Conservation (phyloP, 2,797 vertebrate genomes). For the Sebastes itinus region DNA sequence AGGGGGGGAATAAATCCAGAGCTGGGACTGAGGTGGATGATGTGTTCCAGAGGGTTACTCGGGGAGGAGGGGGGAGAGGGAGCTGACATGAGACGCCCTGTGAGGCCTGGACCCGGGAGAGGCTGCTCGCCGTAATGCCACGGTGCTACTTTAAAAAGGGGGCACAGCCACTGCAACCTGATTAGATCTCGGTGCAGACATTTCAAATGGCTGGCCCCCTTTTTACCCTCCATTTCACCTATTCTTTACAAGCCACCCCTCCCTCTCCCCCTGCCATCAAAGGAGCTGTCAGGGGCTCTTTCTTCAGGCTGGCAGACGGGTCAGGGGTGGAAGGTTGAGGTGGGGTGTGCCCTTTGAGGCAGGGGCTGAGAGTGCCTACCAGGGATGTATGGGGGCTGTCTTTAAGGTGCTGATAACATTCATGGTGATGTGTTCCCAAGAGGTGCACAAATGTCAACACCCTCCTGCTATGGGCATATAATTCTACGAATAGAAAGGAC, state of each 20-base stretch:
- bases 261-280: constrained; percentile 60
- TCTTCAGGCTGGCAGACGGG: constrained; percentile 70
- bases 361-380: constrained; percentile 52
- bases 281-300: constrained; percentile 84
- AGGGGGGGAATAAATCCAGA: constrained; percentile 86
- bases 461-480: constrained; percentile 78
- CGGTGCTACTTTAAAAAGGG: constrained; percentile 74
- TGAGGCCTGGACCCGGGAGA: constrained; percentile 77
- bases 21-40: constrained; percentile 84
- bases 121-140: constrained; percentile 81
- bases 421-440: constrained; percentile 82
- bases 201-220: constrained; percentile 81
- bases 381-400: constrained; percentile 63
- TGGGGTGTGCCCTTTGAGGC: constrained; percentile 64
- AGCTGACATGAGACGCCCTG: constrained; percentile 84
- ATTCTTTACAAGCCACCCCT: constrained; percentile 57
- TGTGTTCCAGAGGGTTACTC: constrained; percentile 85
- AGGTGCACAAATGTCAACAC: constrained; percentile 85
- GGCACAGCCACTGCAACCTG: constrained; percentile 78
- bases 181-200: constrained; percentile 85
- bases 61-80: constrained; percentile 27
- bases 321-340: constrained; percentile 76
- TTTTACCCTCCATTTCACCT: constrained; percentile 77
- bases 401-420: constrained; percentile 86
- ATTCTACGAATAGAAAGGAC: constrained; percentile 78